A percentile compares a stretch with the other conserved stretches of the same genome.
phyloP scores from a whole-genome alignment of 1,140 invertebrate genomes.

The Mercenaria mercenaria region DNA sequence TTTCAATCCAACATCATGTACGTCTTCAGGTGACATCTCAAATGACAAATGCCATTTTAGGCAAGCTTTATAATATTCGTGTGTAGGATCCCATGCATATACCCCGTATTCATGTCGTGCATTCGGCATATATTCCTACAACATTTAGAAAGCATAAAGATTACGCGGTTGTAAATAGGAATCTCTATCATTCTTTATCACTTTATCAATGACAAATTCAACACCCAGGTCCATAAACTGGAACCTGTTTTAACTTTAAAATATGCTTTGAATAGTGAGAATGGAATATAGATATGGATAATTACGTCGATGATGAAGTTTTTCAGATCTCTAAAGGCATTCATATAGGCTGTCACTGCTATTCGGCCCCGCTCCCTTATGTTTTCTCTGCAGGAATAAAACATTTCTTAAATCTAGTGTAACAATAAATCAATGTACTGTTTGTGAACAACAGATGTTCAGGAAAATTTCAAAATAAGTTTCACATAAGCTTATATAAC shows the following conservation, averaged over 20 bases:
- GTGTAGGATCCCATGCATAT: constrained; percentile 80
- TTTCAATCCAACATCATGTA: constrained; percentile 84
- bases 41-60: constrained; percentile 86
- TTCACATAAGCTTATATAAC: too few species aligned
- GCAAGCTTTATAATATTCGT: constrained; percentile 84
- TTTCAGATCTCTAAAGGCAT: constrained; percentile 70
- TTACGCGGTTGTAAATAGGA: background rate
- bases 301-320: constrained; percentile 76
- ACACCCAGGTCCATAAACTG: too few species aligned
- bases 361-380: constrained; percentile 60
- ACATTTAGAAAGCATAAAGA: too few species aligned
- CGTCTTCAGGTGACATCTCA: constrained; percentile 82
- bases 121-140: constrained; percentile 80
- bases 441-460: too few species aligned
- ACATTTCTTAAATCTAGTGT: too few species aligned
- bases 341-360: constrained; percentile 64
- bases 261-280: background rate
- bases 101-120: constrained; percentile 81
- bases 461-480: too few species aligned
- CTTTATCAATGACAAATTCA: background rate
- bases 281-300: background rate
- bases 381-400: constrained; percentile 66
- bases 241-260: too few species aligned
- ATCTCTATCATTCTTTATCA: background rate
- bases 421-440: too few species aligned